Percentiles rank a stretch among this genome's conserved stretches.
Conservation (phyloP, 2,888 invertebrate species). For the Habrosyne pyritoides region DNA sequence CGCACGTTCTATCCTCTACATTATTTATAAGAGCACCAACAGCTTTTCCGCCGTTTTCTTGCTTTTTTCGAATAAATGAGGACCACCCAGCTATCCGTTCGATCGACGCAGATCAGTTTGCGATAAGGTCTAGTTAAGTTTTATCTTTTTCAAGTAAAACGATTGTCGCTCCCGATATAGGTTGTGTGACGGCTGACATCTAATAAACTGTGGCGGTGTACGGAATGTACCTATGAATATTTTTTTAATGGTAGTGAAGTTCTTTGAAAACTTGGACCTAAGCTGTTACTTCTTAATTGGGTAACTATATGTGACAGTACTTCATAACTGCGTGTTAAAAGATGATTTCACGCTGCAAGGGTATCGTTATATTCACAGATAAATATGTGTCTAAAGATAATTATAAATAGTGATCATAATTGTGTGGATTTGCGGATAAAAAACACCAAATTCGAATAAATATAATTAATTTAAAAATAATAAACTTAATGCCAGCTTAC, state of each 20-base stretch:
- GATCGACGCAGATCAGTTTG: constrained; percentile 2
- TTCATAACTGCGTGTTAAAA: too few relatives aligned
- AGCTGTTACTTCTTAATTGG: too few relatives aligned
- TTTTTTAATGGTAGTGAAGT: background rate
- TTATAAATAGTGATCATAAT: too few relatives aligned
- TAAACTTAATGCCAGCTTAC: too few relatives aligned
- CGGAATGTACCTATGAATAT: background rate
- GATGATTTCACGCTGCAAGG: too few relatives aligned
- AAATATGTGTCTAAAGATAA: too few relatives aligned
- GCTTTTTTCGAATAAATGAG: constrained; percentile 41
- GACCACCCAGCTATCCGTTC: constrained; percentile 43
- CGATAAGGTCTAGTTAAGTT: constrained; percentile 4
- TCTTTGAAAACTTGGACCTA: too few relatives aligned
- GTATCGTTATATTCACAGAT: too few relatives aligned
- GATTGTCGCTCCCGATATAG: constrained; percentile 1
- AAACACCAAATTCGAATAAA: too few relatives aligned
- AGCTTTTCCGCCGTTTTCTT: constrained; percentile 72
- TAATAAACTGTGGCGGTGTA: constrained; percentile 2
- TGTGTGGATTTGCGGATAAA: too few relatives aligned
- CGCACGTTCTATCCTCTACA: constrained; percentile 64
- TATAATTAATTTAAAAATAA: too few relatives aligned
- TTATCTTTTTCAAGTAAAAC: background rate
- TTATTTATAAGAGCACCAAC: constrained; percentile 69
- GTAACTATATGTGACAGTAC: too few relatives aligned
- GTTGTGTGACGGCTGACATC: background rate